A percentile compares a stretch with the other conserved stretches of the same genome.
These are phyloP conservation scores for Paralichthys olivaceus DNA, from an alignment of 2,113 vertebrate genomes.

Conservation along the genomic window DNA sequence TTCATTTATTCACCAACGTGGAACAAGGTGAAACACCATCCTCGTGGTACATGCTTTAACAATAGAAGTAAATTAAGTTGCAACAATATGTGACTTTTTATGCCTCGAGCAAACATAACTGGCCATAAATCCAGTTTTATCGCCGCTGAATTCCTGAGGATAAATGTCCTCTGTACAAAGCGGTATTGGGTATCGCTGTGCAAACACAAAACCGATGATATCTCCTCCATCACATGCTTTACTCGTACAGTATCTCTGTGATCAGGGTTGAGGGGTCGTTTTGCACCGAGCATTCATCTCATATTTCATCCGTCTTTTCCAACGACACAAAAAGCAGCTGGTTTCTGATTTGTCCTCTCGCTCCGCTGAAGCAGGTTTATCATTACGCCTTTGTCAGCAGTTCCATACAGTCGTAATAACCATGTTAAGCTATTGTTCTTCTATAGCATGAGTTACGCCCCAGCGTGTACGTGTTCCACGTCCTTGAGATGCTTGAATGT, in stretches of 20 bases:
- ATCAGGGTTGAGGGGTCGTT: conserved; percentile 43
- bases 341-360: conserved; percentile 16
- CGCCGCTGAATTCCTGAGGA: conserved; percentile 63
- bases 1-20: too few species aligned
- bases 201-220: conserved; percentile 56
- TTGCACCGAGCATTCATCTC: conserved; percentile 45
- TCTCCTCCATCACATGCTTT: conserved; percentile 35
- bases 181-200: conserved; percentile 57
- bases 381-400: conserved; percentile 18
- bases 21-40: conserved; percentile 8
- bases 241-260: conserved; percentile 56
- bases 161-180: conserved; percentile 56
- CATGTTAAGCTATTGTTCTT: conserved; percentile 6
- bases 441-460: not conserved
- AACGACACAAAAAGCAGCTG: conserved; percentile 19
- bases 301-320: conserved; percentile 52
- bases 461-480: not conserved
- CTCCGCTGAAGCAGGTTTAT: conserved; percentile 29
- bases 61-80: conserved; percentile 51
- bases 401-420: conserved; percentile 11
- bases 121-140: conserved; percentile 70
- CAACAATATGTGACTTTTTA: conserved; percentile 26
- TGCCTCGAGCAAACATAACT: conserved; percentile 41
- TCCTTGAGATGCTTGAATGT: not conserved
- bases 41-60: conserved; percentile 31